Conservation (phyloP, 2,888 invertebrate genomes). For the Acronicta alni region DNA sequence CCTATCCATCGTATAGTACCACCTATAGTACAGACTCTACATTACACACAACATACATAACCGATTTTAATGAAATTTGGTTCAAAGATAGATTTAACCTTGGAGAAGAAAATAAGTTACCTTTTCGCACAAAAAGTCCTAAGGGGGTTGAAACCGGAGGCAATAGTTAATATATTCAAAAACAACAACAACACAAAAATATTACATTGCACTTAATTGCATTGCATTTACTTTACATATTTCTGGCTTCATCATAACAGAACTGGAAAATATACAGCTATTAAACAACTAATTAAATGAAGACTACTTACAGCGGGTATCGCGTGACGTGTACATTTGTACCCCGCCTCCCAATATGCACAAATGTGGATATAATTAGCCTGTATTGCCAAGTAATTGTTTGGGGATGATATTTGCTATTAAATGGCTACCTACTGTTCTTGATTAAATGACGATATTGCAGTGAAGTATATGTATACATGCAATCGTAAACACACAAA, state of each 20-base stretch:
- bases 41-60: too few relatives aligned
- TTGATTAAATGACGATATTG: constrained; percentile 7
- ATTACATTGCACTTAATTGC: background rate
- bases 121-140: too few relatives aligned
- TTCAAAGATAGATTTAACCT: too few relatives aligned
- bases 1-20: too few relatives aligned
- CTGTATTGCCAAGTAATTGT: constrained; percentile 42
- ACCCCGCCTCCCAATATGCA: constrained; percentile 25
- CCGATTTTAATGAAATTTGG: too few relatives aligned
- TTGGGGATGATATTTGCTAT: constrained; percentile 31
- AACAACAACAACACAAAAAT: background rate
- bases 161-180: too few relatives aligned
- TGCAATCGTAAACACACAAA: too few relatives aligned
- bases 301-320: constrained; percentile 50
- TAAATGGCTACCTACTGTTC: background rate
- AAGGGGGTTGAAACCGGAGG: too few relatives aligned
- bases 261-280: constrained; percentile 11
- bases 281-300: constrained; percentile 56
- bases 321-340: constrained; percentile 52
- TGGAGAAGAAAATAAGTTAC: too few relatives aligned
- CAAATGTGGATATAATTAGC: constrained; percentile 58
- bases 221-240: too few relatives aligned
- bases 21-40: too few relatives aligned
- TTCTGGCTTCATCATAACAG: constrained; percentile 11
- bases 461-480: too few relatives aligned